Base-by-base conservation (phyloP, 2,113 vertebrate genomes). In the Vulpes lagopus region DNA sequence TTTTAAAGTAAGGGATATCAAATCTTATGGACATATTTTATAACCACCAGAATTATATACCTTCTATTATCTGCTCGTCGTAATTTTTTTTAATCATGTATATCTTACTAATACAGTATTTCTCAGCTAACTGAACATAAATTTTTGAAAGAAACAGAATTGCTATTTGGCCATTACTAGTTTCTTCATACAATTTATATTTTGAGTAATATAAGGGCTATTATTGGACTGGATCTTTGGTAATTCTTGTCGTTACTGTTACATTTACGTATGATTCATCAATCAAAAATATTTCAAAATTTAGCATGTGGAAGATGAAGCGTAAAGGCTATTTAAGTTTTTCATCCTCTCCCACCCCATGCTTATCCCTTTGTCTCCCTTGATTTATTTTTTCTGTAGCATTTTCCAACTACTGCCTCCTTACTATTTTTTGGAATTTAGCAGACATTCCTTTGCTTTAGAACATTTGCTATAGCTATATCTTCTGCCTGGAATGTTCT, bases 141-240 rank as follows among this genome's bases (percentile, higher is more conserved):
- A 22, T 92, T 86, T 95, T 64, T 96, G n/a, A 87, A 94, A 79
- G 92, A 85, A 84, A 15, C 74, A 94, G 25, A 83, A 74, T 82
- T 93, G 1, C 1, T 51, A 22, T 73, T 96, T 97, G 67, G 60
- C 23, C 65, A 57, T 59, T 87, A 64, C 67, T 97, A 53, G 53
- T 93, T 97, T 92, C 49, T 88, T 91, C 35, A 65, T 83, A 65
- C 17, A 86, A 1, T 96, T 89, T 88, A 4, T 79, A 55, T 97
- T 88, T 91, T 94, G 78, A 78, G 89, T 95, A 83, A 96, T 38
- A 20, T 65, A 65, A 27, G 23, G 38, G 2, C 22, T 73, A 23
- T 85, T 76, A 30, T 65, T 78, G 25, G 55, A 71, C 25, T 81
- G 43, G 20, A 64, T 89, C 78, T 60, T 51, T 76, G 43, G 25